Base-by-base conservation (phyloP, 2,888 invertebrate genomes). In the Morpho helenor region DNA sequence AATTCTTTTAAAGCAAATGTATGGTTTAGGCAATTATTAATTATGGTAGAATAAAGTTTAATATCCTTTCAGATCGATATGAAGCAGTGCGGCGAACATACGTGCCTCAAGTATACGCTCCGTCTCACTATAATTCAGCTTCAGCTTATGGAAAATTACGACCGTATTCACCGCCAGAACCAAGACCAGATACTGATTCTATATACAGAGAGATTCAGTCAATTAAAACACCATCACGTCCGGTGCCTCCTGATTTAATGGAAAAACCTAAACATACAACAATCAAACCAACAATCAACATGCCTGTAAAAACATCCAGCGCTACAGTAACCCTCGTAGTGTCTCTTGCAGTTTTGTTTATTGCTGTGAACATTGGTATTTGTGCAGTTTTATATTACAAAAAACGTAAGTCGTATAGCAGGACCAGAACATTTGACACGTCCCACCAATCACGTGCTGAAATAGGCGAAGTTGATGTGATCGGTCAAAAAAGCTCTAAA, bases 281-380 rank as follows among this genome's bases (percentile, higher is more conserved):
- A 49, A 50, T 56, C 51, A 80, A 82, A 72, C 78, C 82, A 41
- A 68, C 63, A 45, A 47, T 60, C 51, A 68, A 68, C 63, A 71
- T 82, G 64, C 81, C 91, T 57, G 76, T 92, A 41, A 91, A 92
- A 77, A 91, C 91, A 58, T 92, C 93, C 7, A 91, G 93, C 61
- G 91, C 93, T 6, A 93, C 93, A n/a, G 81, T 94, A 61, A 92
- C 93, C 65, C 80, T 94, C 53, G 84, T 94, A 48, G 91, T 94
- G 50, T 92, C 92, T 0, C 84, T 95, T 62, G 95, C 94, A 31
- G 91, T 94, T 52, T 81, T 95, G 49, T 96, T 97, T 74, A 83
- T 97, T 7, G 82, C 94, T 23, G 88, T 95, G 7, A 97, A 96
- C 76, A 81, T 96, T 8, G 91, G 93, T n/a, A 92, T 94, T 42